phyloP scores from a whole-genome alignment of 2,113 vertebrate genomes.

The Catharus bicknelli region DNA sequence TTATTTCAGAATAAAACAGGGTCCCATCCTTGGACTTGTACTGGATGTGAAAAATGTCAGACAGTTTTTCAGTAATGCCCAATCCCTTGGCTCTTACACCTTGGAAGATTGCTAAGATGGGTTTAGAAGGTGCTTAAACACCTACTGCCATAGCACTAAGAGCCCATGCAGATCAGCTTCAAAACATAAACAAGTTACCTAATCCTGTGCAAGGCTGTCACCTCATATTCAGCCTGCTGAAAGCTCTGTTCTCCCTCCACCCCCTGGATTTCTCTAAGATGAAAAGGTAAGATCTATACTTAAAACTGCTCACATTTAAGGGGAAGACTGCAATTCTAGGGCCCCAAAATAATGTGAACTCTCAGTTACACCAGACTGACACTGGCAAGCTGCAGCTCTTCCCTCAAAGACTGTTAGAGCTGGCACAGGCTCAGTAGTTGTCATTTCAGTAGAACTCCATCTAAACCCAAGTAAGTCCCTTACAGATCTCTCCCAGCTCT shows the following conservation, averaged over 20 bases:
- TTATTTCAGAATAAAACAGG: not conserved
- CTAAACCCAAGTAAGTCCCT: not conserved
- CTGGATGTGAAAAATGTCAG: not conserved
- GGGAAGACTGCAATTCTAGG: not conserved
- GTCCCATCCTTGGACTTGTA: not conserved
- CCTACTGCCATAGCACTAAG: not conserved
- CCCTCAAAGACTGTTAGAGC: not conserved
- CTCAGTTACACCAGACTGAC: not conserved
- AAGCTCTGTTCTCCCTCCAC: not conserved
- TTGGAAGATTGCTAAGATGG: not conserved
- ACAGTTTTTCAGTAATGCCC: not conserved
- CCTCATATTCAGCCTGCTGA: not conserved
- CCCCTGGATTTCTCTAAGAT: not conserved
- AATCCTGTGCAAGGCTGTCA: not conserved
- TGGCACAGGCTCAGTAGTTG: not conserved
- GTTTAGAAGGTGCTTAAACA: not conserved
- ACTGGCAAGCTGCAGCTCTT: not conserved
- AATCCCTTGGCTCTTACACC: not conserved
- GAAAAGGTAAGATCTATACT: not conserved
- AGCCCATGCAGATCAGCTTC: not conserved
- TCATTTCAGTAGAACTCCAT: not conserved
- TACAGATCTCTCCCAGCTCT: not conserved
- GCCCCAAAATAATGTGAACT: not conserved
- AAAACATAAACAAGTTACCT: constrained; percentile 1
- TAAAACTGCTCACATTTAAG: not conserved